These are phyloP conservation scores for Dicentrarchus labrax DNA, from an alignment of 2,113 vertebrate genomes.

Conservation along the genomic window DNA sequence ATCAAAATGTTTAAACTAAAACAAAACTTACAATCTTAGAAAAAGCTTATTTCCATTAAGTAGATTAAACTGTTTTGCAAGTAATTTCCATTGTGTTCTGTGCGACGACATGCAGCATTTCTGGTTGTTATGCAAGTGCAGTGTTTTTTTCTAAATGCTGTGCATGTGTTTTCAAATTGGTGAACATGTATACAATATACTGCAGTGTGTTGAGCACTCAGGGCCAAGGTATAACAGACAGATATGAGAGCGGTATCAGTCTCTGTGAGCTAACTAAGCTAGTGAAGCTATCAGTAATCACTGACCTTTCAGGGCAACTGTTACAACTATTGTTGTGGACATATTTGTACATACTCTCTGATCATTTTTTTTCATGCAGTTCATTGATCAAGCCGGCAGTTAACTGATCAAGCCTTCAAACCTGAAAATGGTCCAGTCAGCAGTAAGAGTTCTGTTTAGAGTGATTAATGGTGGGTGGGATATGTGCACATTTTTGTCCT, in stretches of 20 bases:
- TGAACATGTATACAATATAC: too few relatives aligned
- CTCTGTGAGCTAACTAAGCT: too few relatives aligned
- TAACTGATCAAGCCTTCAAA: neutral
- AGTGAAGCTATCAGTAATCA: neutral
- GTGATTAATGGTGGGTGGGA: neutral
- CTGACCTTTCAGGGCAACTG: neutral
- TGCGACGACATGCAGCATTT: neutral
- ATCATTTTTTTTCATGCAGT: neutral
- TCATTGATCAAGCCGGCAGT: neutral
- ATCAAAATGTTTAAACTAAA: too few relatives aligned
- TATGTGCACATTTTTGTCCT: conserved; percentile 19
- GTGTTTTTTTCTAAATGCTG: neutral
- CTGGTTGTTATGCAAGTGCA: neutral
- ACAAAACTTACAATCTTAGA: too few relatives aligned
- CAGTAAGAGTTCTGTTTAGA: neutral
- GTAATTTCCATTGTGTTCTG: neutral
- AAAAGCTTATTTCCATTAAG: too few relatives aligned
- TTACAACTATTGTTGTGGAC: neutral
- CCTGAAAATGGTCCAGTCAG: conserved; percentile 8
- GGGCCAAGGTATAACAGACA: neutral
- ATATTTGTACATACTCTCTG: neutral
- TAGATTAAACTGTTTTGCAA: too few relatives aligned
- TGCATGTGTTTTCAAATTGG: too few relatives aligned
- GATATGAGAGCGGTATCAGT: neutral
- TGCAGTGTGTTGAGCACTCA: neutral